Base-by-base conservation (phyloP, 2,113 vertebrate genomes). In the Athene cunicularia region DNA sequence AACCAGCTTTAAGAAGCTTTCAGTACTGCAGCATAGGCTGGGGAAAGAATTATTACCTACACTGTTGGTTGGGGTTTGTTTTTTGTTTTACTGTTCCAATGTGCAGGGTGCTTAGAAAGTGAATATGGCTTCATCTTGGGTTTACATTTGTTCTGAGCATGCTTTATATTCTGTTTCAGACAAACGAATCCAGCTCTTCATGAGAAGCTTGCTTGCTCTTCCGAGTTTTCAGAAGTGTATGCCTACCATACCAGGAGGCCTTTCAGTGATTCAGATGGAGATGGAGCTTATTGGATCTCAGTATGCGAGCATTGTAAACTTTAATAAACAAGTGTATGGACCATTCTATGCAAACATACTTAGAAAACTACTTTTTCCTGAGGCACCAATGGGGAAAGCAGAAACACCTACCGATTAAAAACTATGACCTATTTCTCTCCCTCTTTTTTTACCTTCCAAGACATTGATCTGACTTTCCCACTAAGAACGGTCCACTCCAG, bases 341-440 rank as follows among this genome's bases (percentile, higher is more conserved):
- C 99, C 99, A 33, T 99, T 99, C 96, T 99, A 99, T 68, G 98
- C 98, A 15, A 98, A 97, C 82, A 99, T 99, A 97, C 98, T 99
- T 59, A 99, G 98, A 95, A 99, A 98, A 94, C 97, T 99, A 71
- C 98, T 99, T 79, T 99, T 99, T 84, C 90, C 82, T 37, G 97
- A 96, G 63, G 88, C 96, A 81, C 59, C 96, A 41, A 12, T 77
- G 26, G 96, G 75, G 33, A 97, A 97, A 76, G 72, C 74, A 37
- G 98, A 97, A 28, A 47, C 97, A 74, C 43, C 97, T 87, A 28
- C 80, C 39, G 94, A 86, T 80, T 98, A 73, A 75, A 76, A 75
- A 73, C 71, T 14, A 47, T 15, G 33, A 66, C 55, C 7, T 39
- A n/a, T 56, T 86, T 71, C 26, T 60, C 14, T 59, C 30, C 27